A percentile compares a stretch with the other conserved stretches of the same genome.
Evolutionary conservation across 2,113 vertebrate species (phyloP).

Genomic region (Seriola aureovittata): DNA sequence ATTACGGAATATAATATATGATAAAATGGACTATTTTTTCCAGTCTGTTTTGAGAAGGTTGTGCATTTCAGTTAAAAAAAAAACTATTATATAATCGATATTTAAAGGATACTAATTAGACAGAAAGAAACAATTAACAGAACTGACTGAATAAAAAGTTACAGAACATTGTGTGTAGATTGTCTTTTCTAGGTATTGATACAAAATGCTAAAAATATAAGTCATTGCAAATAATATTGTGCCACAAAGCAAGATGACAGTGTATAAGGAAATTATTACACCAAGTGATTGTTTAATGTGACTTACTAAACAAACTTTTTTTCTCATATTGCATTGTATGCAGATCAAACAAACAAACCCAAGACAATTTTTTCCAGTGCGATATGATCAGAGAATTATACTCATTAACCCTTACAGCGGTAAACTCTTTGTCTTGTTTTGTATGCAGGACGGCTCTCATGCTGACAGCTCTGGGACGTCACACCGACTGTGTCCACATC

Average conservation of each 20-base stretch:
- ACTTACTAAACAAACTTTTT: too few relatives aligned
- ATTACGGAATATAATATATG: background rate
- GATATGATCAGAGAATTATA: background rate
- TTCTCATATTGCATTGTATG: too few relatives aligned
- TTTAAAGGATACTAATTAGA: too few relatives aligned
- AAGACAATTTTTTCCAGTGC: background rate
- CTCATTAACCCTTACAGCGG: background rate
- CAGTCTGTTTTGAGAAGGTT: too few relatives aligned
- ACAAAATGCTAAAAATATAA: background rate
- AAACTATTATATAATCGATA: background rate
- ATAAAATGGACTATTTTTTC: too few relatives aligned
- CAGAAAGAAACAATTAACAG: background rate
- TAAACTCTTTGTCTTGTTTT: background rate
- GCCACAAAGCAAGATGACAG: background rate
- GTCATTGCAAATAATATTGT: background rate
- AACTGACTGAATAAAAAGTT: background rate
- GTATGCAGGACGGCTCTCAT: constrained; percentile 91
- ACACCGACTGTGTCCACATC: constrained; percentile 94
- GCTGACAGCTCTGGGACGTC: constrained; percentile 92
- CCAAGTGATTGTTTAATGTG: too few relatives aligned
- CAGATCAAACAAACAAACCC: background rate
- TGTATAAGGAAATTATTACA: background rate
- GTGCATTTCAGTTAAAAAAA: background rate
- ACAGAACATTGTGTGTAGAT: background rate
- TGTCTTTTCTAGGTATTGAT: background rate